Percentiles rank a stretch among this genome's conserved stretches.
These are phyloP conservation scores for Anthoscopus minutus DNA, from an alignment of 2,113 vertebrate species.

Conservation along the genomic window DNA sequence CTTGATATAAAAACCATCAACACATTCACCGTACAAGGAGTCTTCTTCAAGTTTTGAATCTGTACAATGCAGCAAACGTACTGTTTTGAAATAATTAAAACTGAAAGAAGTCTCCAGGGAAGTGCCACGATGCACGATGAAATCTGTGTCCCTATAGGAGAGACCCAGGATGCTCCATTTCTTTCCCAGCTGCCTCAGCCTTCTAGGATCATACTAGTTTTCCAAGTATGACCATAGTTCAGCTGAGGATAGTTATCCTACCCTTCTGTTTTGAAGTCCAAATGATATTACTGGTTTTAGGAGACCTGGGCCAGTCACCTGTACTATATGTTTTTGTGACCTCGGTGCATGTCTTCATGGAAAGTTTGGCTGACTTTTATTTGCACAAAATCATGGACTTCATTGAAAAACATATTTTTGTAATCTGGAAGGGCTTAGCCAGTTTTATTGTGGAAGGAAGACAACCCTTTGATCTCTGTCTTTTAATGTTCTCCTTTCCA, in stretches of 20 bases:
- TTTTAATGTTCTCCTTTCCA: not conserved
- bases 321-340: not conserved
- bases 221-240: not conserved
- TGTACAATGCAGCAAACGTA: not conserved
- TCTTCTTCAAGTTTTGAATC: not conserved
- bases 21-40: not conserved
- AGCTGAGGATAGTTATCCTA: not conserved
- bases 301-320: not conserved
- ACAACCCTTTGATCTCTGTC: not conserved
- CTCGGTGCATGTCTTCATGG: not conserved
- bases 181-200: not conserved
- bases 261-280: not conserved
- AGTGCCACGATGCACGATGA: rapidly evolving
- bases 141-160: rapidly evolving
- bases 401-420: not conserved
- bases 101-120: not conserved
- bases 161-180: not conserved
- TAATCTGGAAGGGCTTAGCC: not conserved
- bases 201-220: not conserved
- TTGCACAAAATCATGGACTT: not conserved
- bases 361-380: not conserved
- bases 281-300: not conserved
- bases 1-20: not conserved
- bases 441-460: not conserved
- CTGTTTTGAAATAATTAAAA: not conserved